Evolutionary conservation across 2,888 invertebrate genomes (phyloP), one percentile per base, ranked within the genome.

Genomic region (Limnephilus auricula): DNA sequence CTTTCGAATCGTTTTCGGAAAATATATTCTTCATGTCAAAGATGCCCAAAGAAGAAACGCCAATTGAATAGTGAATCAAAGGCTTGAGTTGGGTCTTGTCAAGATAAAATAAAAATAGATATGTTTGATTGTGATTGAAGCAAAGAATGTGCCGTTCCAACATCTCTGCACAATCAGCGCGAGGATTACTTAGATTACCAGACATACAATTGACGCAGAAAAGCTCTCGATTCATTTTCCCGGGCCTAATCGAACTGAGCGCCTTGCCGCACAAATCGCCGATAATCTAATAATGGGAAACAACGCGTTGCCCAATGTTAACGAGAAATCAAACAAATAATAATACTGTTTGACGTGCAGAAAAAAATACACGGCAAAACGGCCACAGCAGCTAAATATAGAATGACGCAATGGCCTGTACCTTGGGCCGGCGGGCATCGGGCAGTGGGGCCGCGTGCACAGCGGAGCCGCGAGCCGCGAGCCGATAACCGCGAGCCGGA

Each of bases 361-460:
- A 89, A 83, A 80, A 89, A 83, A 80, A 88, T 34, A 79, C 87
- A 40, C 87, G 87, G 87, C 32, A 88, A 85, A 65, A 32, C 78
- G 65, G 78, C 50, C n/a, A 31, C 40, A 45, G 89, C 80, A 82
- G 89, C 91, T 92, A 92, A 90, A 92, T 92, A 87, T 92, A 92
- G 92, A 91, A 92, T 92, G 92, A 92, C 92, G 92, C 91, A 92
- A 92, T 79, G 87, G 79, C 88, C 84, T 89, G 90, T 90, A 90
- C 90, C 87, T 90, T 90, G 87, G 90, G 50, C 83, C 45, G 90
- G 87, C 90, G 65, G 86, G 50, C 18, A 25, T 37, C 78, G 34
- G 34, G 90, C 80, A 80, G 91, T 89, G 83, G 93, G 91, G 93
- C 93, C 93, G 93, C 90, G 93, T 91, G 93, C 93, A 93, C 34